Evolutionary conservation across 1,140 invertebrate genomes (phyloP).

Genomic region (Chrysoperla carnea): DNA sequence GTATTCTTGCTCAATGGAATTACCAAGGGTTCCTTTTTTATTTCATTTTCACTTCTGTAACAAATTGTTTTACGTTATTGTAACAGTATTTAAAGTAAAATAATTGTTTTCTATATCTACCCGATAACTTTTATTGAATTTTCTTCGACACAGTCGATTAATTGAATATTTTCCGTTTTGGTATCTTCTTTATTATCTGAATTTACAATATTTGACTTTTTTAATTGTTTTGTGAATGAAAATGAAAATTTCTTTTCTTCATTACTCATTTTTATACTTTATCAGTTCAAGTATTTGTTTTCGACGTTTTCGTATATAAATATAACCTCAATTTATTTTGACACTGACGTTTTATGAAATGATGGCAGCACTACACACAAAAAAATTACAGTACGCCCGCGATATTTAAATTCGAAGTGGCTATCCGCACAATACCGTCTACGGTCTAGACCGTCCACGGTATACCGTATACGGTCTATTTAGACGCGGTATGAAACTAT

Average conservation of each 20-base stretch:
- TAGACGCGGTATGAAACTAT: no score
- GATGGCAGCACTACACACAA: no score
- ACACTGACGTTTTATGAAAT: no score
- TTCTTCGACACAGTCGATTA: constrained; percentile 56
- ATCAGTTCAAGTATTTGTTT: no score
- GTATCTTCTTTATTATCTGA: constrained; percentile 20
- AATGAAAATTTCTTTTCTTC: constrained; percentile 58
- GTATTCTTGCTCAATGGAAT: constrained; percentile 40
- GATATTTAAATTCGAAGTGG: no score
- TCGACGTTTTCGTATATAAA: no score
- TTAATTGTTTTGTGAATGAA: constrained; percentile 50
- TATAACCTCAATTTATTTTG: no score
- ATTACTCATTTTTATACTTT: background rate
- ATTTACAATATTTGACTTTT: constrained; percentile 35
- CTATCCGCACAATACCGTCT: no score
- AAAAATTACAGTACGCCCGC: no score
- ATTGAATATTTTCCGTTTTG: constrained; percentile 33
- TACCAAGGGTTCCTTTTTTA: constrained; percentile 32
- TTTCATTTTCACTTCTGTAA: constrained; percentile 30
- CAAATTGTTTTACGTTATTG: no score
- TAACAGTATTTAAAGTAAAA: constrained; percentile 5
- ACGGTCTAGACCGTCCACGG: no score
- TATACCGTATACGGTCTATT: no score
- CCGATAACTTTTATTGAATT: constrained; percentile 51
- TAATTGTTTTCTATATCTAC: constrained; percentile 25